These are phyloP conservation scores for Axea sp. DNA, from an alignment of 2,888 invertebrate species.

Conservation along the genomic window DNA sequence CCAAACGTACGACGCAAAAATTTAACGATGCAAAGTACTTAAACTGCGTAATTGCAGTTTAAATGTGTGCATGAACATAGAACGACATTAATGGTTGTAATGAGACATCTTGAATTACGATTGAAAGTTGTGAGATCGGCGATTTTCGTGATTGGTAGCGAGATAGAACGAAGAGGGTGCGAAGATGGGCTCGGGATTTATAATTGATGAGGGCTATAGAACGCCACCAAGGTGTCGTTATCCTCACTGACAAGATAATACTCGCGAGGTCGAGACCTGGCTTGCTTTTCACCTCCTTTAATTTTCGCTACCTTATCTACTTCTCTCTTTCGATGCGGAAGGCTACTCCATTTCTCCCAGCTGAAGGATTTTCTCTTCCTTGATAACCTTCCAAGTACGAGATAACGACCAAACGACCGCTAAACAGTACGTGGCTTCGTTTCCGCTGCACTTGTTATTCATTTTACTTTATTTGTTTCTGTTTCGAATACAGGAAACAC, in stretches of 20 bases:
- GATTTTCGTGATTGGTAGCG: slow-evolving; percentile 69
- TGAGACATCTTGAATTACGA: slow-evolving; percentile 70
- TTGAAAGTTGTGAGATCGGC: slow-evolving; percentile 67
- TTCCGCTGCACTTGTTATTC: not conserved
- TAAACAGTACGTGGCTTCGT: slow-evolving; percentile 64
- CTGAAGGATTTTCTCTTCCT: slow-evolving; percentile 68
- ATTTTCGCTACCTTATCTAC: slow-evolving; percentile 58
- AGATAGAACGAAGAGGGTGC: slow-evolving; percentile 53
- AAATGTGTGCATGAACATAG: slow-evolving; percentile 17
- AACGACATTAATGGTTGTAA: slow-evolving; percentile 66
- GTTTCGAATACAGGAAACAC: not conserved
- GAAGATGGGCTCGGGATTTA: slow-evolving; percentile 69
- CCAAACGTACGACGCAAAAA: slow-evolving; percentile 11
- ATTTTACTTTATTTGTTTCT: slow-evolving; percentile 1
- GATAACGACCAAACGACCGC: slow-evolving; percentile 68
- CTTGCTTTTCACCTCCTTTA: slow-evolving; percentile 60
- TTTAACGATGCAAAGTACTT: slow-evolving; percentile 8
- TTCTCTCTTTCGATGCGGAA: slow-evolving; percentile 63
- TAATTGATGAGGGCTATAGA: slow-evolving; percentile 76
- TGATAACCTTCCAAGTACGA: slow-evolving; percentile 69
- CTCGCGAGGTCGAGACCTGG: slow-evolving; percentile 71
- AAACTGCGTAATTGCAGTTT: slow-evolving; percentile 54
- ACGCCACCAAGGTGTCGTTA: slow-evolving; percentile 76
- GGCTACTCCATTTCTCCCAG: slow-evolving; percentile 70
- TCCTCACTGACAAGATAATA: slow-evolving; percentile 76